These are phyloP conservation scores for Augiades crinisus DNA, from an alignment of 2,888 invertebrate genomes.

Conservation along the genomic window DNA sequence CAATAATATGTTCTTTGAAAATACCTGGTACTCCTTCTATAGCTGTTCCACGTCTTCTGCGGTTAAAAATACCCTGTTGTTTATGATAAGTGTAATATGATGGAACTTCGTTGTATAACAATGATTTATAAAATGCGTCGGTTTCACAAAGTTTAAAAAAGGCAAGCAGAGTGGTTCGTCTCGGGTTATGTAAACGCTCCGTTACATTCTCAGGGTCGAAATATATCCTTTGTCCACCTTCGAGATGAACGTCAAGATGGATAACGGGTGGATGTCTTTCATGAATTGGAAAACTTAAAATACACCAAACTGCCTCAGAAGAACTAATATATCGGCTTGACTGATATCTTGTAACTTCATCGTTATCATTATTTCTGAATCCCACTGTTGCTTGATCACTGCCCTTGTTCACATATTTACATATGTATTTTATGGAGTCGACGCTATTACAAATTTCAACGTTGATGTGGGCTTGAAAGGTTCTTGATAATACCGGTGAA, in stretches of 20 bases:
- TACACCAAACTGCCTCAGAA: slow-evolving; percentile 31
- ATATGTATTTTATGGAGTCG: slow-evolving; percentile 42
- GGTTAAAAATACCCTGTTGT: slow-evolving; percentile 22
- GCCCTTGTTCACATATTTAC: slow-evolving; percentile 35
- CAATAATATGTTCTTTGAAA: slow-evolving; percentile 31
- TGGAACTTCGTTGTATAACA: slow-evolving; percentile 27
- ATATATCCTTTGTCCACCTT: slow-evolving; percentile 31
- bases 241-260: slow-evolving; percentile 29
- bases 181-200: slow-evolving; percentile 29
- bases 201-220: slow-evolving; percentile 30
- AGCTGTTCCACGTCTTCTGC: slow-evolving; percentile 27
- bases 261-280: slow-evolving; percentile 24
- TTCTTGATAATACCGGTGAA: slow-evolving; percentile 28
- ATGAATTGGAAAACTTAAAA: slow-evolving; percentile 10
- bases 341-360: slow-evolving; percentile 32
- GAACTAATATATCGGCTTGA: slow-evolving; percentile 28
- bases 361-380: slow-evolving; percentile 26
- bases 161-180: slow-evolving; percentile 36
- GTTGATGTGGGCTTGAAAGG: slow-evolving; percentile 34
- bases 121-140: slow-evolving; percentile 29
- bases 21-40: slow-evolving; percentile 28
- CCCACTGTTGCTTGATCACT: slow-evolving; percentile 34
- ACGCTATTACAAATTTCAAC: slow-evolving; percentile 56
- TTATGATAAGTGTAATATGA: slow-evolving; percentile 37
- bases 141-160: slow-evolving; percentile 29